Evolutionary conservation across 2,888 invertebrate genomes (phyloP).

Genomic region (Callinectes sapidus): DNA sequence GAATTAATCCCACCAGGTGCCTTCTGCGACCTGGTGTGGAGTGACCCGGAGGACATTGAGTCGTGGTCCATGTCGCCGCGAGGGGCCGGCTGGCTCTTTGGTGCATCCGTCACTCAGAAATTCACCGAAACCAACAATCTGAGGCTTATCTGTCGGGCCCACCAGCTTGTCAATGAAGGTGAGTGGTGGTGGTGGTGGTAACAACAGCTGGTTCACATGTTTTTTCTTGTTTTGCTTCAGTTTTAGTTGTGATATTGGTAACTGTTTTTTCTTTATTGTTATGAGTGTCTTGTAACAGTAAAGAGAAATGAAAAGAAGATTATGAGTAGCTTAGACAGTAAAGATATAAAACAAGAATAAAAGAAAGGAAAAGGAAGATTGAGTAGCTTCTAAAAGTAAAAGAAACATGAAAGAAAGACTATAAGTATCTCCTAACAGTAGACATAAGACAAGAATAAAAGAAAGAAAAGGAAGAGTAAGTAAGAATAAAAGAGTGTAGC

Average conservation of each 20-base stretch:
- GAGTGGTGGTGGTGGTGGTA: constrained; percentile 73
- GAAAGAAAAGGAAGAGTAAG: too few relatives aligned
- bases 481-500: neutral
- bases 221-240: too few relatives aligned
- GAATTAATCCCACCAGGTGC: constrained; percentile 79
- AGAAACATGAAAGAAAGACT: too few relatives aligned
- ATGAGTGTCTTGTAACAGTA: too few relatives aligned
- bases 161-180: constrained; percentile 99
- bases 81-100: constrained; percentile 98
- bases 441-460: too few relatives aligned
- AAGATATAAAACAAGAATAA: too few relatives aligned
- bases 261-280: neutral
- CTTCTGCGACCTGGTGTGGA: constrained; percentile 99
- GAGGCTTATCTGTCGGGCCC: constrained; percentile 96
- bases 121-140: constrained; percentile 96
- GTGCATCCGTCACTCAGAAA: constrained; percentile 92
- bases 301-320: too few relatives aligned
- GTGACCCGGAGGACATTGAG: constrained; percentile 98
- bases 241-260: neutral
- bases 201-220: too few relatives aligned
- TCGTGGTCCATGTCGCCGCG: constrained; percentile 95
- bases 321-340: too few relatives aligned
- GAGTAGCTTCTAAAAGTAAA: neutral
- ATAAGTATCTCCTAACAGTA: too few relatives aligned
- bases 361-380: too few relatives aligned